Evolutionary conservation across 2,113 vertebrate species (phyloP).

Genomic region (Phyllostomus hastatus): DNA sequence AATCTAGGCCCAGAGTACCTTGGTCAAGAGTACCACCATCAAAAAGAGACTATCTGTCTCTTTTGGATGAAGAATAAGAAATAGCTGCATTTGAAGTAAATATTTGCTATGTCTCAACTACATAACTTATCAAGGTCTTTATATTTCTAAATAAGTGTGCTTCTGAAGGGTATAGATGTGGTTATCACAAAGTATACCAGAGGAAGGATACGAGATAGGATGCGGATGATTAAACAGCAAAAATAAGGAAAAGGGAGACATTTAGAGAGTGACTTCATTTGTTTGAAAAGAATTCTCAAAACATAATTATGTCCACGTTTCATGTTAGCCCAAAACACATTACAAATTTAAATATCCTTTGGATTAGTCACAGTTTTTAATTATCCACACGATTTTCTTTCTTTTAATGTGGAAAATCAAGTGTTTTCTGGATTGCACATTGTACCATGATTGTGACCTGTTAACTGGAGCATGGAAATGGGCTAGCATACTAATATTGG

Average conservation of each 20-base stretch:
- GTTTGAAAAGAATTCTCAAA: slow-evolving; percentile 53
- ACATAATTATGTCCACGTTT: slow-evolving; percentile 48
- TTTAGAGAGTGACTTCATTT: slow-evolving; percentile 59
- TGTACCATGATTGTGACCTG: background rate
- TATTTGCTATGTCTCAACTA: background rate
- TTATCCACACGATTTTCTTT: slow-evolving; percentile 21
- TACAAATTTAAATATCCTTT: slow-evolving; percentile 42
- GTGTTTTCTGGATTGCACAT: background rate
- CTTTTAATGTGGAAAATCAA: slow-evolving; percentile 46
- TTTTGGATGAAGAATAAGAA: background rate
- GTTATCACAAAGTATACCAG: background rate
- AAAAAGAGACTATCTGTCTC: background rate
- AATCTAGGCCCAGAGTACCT: background rate
- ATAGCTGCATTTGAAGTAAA: background rate
- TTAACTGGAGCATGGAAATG: background rate
- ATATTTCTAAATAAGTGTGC: background rate
- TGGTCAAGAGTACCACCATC: background rate
- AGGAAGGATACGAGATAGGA: background rate
- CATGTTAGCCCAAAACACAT: slow-evolving; percentile 36
- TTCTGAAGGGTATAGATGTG: background rate
- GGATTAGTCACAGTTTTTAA: slow-evolving; percentile 56
- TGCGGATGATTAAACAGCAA: slow-evolving; percentile 36
- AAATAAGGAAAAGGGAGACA: background rate
- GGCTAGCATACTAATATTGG: background rate
- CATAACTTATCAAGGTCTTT: background rate